Evolutionary conservation across 2,888 invertebrate species (phyloP).

Genomic region (Branchellion lobata): DNA sequence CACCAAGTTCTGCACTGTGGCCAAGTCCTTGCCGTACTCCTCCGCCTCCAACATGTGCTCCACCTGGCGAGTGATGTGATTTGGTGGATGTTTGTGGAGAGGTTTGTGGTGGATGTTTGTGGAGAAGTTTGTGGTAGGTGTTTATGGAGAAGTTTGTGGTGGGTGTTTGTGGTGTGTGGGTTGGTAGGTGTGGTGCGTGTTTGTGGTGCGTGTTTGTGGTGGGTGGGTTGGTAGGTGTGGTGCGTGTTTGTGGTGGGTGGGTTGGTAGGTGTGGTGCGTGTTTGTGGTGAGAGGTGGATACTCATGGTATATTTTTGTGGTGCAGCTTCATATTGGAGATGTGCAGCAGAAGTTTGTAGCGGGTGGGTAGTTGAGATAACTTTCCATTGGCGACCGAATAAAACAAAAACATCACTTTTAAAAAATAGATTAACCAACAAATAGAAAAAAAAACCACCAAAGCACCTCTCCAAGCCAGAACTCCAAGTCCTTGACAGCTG

Average conservation of each 20-base stretch:
- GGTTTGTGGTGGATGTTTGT: neutral
- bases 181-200: neutral
- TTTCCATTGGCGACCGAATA: too few relatives aligned
- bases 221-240: neutral
- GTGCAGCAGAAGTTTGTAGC: too few relatives aligned
- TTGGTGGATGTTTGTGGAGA: neutral
- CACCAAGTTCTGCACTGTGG: slow-evolving; percentile 96
- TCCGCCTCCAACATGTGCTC: slow-evolving; percentile 91
- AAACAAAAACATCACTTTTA: too few relatives aligned
- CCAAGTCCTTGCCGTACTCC: slow-evolving; percentile 95
- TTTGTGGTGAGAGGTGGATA: neutral
- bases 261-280: neutral
- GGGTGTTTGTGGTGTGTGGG: neutral
- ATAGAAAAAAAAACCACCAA: neutral
- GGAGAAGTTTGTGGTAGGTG: neutral
- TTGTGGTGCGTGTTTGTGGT: neutral
- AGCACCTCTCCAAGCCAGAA: slow-evolving; percentile 97
- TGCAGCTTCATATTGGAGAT: too few relatives aligned
- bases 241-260: neutral
- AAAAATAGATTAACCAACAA: too few relatives aligned
- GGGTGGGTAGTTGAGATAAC: too few relatives aligned
- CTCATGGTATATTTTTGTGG: too few relatives aligned
- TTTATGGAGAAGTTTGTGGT: neutral
- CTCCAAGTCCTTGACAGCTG: slow-evolving; percentile 95
- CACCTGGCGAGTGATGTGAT: too few relatives aligned